Percentiles rank a stretch among this genome's conserved stretches.
Evolutionary conservation across 2,888 invertebrate genomes (phyloP).

Genomic region (Philereme vetulata): DNA sequence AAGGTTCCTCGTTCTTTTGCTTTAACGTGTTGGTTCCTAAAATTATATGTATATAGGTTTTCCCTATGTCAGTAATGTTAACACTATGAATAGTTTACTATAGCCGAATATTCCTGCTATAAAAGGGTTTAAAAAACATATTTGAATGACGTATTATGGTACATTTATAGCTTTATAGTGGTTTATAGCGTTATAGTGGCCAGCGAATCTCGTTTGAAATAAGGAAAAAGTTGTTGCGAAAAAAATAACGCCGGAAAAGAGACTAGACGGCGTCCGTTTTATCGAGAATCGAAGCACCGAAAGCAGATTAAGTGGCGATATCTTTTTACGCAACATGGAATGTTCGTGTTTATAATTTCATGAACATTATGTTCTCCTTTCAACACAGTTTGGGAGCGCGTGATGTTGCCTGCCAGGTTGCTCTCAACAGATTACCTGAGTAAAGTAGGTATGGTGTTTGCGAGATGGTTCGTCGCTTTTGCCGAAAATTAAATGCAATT

Average conservation of each 20-base stretch:
- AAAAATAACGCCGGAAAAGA: conserved; percentile 27
- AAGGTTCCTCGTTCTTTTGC: too few relatives aligned
- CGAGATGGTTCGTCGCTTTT: too few relatives aligned
- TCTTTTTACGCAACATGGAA: conserved; percentile 34
- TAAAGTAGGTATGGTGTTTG: too few relatives aligned
- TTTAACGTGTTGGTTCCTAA: too few relatives aligned
- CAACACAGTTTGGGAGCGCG: conserved; percentile 1
- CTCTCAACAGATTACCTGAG: too few relatives aligned
- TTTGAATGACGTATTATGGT: background rate
- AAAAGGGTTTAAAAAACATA: background rate
- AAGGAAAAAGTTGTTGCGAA: conserved; percentile 19
- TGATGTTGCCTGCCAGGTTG: too few relatives aligned
- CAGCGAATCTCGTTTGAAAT: background rate
- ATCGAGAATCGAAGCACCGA: conserved; percentile 25
- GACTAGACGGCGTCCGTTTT: conserved; percentile 35
- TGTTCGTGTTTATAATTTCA: conserved; percentile 14
- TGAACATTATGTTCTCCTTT: conserved; percentile 6
- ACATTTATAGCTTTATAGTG: background rate
- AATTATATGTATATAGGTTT: too few relatives aligned
- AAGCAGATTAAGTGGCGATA: conserved; percentile 39
- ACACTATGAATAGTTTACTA: too few relatives aligned
- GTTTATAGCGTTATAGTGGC: background rate
- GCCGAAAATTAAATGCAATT: too few relatives aligned
- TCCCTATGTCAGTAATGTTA: too few relatives aligned
- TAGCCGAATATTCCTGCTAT: background rate